Base-by-base conservation (phyloP, 2,888 invertebrate species). In the Macropis europaea region DNA sequence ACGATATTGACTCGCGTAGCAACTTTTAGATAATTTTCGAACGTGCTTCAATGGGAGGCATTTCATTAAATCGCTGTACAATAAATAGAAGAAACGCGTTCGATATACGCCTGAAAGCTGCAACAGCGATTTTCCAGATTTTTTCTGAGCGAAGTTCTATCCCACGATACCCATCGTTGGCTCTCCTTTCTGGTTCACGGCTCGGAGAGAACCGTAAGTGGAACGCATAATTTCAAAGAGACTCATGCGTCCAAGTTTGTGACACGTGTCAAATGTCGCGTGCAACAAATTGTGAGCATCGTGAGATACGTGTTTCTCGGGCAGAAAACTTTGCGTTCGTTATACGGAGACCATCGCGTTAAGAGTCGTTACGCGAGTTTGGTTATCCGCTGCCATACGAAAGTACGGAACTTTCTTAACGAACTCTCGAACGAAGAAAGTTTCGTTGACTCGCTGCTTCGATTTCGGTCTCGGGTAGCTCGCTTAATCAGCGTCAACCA, bases 351-450 rank as follows among this genome's bases (percentile, higher is more conserved):
- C 71, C 77, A 64, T 74, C 73, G 74, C 67, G 75, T 81, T 77
- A 81, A 79, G 79, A 79, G 81, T 81, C 79, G 81, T 81, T 81
- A 81, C 75, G 71, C 53, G 70, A 81, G 73, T 81, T 81, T 70
- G 73, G 73, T 68, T 81, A 81, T 81, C 79, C 75, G 45, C 68
- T 66, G 66, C 77, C 75, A 62, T 75, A 79, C 63, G 79, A 68
- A 77, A 76, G 76, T 73, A 56, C 59, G 63, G 70, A 81, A 81
- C 79, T 81, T 71, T 62, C 70, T 76, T 81, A 81, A 81, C 81
- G 79, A 81, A 81, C 81, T 76, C 66, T 68, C 57, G 36, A 77
- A 79, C 79, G 74, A 81, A 81, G 72, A n/a, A n/a, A n/a, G n/a
- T n/a, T 81, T 79, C 47, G 48, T 45, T 47, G 64, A 72, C 79